These are phyloP conservation scores for Myotis brandtii DNA, from an alignment of 2,113 vertebrate genomes.

Conservation along the genomic window DNA sequence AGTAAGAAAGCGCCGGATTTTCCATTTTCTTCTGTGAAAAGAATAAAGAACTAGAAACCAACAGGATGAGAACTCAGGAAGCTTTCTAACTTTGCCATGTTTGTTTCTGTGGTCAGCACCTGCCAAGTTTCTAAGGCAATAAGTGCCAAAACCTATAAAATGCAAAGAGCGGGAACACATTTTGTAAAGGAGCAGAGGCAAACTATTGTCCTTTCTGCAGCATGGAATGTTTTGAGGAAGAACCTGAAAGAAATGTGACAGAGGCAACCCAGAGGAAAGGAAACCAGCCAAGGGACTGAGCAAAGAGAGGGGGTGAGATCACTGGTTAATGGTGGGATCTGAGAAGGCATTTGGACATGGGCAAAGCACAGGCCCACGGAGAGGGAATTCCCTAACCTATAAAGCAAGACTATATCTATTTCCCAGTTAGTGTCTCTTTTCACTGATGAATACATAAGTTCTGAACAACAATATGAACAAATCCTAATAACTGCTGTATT, in stretches of 20 bases:
- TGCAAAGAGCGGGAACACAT: not conserved
- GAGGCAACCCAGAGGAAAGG: not conserved
- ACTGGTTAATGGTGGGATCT: not conserved
- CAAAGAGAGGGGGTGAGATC: not conserved
- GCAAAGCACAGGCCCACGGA: not conserved
- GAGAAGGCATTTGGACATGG: not conserved
- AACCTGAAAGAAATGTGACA: not conserved
- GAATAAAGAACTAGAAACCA: not conserved
- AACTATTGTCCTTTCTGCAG: not conserved
- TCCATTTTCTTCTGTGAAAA: slow-evolving; percentile 4
- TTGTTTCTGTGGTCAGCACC: not conserved
- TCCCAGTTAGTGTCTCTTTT: not conserved
- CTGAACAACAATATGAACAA: not conserved
- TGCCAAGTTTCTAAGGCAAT: not conserved
- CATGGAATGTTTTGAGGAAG: not conserved
- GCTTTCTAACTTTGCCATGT: not conserved
- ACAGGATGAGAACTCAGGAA: not conserved
- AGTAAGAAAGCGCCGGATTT: not conserved
- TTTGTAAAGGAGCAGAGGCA: not conserved
- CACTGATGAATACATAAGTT: not conserved
- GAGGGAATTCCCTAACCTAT: not conserved
- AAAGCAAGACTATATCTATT: not conserved
- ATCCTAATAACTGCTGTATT: not conserved
- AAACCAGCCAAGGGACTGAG: not conserved
- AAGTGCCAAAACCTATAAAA: not conserved